phyloP scores from a whole-genome alignment of 2,113 vertebrate genomes.

The Hypanus sabinus region DNA sequence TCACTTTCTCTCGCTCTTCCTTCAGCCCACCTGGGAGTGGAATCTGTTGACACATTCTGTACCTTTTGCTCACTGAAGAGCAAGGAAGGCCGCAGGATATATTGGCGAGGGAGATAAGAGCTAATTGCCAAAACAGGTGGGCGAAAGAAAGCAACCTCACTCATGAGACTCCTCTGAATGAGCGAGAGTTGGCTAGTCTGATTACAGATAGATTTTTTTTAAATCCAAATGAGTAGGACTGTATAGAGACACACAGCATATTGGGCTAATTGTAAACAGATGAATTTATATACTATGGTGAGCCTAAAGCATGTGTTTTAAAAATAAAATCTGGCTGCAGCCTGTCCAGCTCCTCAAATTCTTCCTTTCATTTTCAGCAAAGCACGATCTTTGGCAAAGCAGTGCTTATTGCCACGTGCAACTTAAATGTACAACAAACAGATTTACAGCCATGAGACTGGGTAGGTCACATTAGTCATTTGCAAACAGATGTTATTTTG shows the following conservation, averaged over 20 bases:
- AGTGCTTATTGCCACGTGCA: background rate
- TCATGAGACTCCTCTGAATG: background rate
- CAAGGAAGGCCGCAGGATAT: background rate
- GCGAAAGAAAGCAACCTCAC: background rate
- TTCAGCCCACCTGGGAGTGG: background rate
- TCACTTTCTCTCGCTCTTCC: background rate
- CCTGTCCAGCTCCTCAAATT: background rate
- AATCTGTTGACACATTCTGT: background rate
- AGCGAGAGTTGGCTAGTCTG: background rate
- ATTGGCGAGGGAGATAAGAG: background rate
- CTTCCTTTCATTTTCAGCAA: background rate
- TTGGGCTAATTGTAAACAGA: slow-evolving; percentile 27
- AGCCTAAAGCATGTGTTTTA: background rate
- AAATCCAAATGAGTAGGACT: background rate
- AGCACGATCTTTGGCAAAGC: background rate
- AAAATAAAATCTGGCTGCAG: slow-evolving; percentile 22
- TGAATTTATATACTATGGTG: slow-evolving; percentile 6
- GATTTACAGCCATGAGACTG: background rate
- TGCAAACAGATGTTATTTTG: slow-evolving; percentile 2
- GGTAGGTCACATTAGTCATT: background rate
- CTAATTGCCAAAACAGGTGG: background rate
- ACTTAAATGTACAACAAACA: slow-evolving; percentile 3
- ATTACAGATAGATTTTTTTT: background rate
- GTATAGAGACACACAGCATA: background rate
- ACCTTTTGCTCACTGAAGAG: background rate